Evolutionary conservation across 2,113 vertebrate species (phyloP).

Genomic region (Passerina amoena): DNA sequence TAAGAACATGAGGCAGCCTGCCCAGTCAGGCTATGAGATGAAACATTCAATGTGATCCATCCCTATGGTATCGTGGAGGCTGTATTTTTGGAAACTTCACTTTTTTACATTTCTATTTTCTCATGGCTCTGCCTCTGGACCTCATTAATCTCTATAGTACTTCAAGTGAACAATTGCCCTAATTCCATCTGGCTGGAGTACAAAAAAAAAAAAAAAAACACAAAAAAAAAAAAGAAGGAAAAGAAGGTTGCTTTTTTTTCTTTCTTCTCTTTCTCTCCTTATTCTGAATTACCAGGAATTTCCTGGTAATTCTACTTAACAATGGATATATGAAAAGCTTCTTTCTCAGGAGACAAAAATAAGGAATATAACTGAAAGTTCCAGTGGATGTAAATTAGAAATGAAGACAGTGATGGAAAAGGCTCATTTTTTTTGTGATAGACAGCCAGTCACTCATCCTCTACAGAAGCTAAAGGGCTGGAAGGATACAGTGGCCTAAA

Average conservation of each 20-base stretch:
- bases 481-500: neutral
- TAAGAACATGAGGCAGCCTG: slow-evolving; percentile 52
- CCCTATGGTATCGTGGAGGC: slow-evolving; percentile 61
- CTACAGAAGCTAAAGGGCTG: neutral
- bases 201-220: slow-evolving; percentile 59
- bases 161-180: slow-evolving; percentile 78
- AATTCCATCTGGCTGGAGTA: slow-evolving; percentile 72
- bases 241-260: slow-evolving; percentile 5
- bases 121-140: slow-evolving; percentile 68
- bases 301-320: slow-evolving; percentile 68
- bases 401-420: neutral
- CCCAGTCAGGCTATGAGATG: slow-evolving; percentile 64
- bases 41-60: slow-evolving; percentile 68
- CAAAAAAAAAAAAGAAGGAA: slow-evolving; percentile 9
- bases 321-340: neutral
- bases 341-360: neutral
- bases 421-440: neutral
- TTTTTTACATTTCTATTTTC: slow-evolving; percentile 73
- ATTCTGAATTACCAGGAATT: slow-evolving; percentile 74
- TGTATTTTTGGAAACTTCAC: slow-evolving; percentile 77
- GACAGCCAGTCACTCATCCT: neutral
- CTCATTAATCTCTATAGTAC: slow-evolving; percentile 79
- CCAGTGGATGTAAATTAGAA: slow-evolving; percentile 13
- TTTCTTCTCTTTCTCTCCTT: slow-evolving; percentile 62
- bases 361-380: neutral